Evolutionary conservation across 2,888 invertebrate species (phyloP).

Genomic region (Dasysyrphus tricinctus): DNA sequence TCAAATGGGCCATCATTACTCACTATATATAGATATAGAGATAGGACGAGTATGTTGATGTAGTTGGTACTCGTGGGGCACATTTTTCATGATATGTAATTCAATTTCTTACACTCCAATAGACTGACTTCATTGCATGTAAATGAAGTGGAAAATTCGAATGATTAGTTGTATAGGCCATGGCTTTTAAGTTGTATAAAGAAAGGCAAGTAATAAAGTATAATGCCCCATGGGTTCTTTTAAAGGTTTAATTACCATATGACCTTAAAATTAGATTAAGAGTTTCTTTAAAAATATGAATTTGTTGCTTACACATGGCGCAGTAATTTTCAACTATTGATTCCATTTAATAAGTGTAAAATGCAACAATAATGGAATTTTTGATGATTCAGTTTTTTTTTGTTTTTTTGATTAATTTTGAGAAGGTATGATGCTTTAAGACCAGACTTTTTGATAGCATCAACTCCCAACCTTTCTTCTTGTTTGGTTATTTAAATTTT

Average conservation of each 20-base stretch:
- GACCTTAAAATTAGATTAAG: background rate
- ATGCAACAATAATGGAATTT: background rate
- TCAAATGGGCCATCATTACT: background rate
- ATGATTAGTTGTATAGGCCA: slow-evolving; percentile 28
- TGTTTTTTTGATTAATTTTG: background rate
- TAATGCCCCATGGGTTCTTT: background rate
- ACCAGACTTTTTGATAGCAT: background rate
- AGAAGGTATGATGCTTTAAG: background rate
- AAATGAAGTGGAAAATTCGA: slow-evolving; percentile 41
- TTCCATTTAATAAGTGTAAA: background rate
- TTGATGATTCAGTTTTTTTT: background rate
- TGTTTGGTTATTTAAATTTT: background rate
- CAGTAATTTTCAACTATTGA: background rate
- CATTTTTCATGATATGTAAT: no score
- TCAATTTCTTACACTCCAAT: slow-evolving; percentile 39
- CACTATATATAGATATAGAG: background rate
- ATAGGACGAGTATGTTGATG: background rate
- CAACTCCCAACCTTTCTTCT: background rate
- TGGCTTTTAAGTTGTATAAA: background rate
- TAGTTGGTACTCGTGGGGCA: background rate
- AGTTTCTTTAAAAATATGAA: background rate
- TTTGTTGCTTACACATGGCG: background rate
- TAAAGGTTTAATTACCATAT: slow-evolving; percentile 1
- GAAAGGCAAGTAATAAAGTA: slow-evolving; percentile 7
- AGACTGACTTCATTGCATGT: slow-evolving; percentile 15